Base-by-base conservation (phyloP, 2,797 vertebrate species). In the Acomys russatus region DNA sequence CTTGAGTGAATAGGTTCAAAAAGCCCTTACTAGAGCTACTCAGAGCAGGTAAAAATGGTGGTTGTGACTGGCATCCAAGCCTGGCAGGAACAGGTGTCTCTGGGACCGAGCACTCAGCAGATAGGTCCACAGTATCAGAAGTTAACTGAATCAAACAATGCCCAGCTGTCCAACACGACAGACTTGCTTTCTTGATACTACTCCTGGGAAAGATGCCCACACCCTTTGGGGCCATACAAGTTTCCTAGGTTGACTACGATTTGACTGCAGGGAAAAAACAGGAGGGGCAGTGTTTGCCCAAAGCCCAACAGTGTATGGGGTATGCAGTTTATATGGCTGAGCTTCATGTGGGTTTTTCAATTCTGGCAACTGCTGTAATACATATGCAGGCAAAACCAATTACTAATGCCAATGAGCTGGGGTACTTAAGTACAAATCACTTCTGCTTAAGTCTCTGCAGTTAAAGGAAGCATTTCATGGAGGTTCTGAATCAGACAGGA, bases 61-160 rank as follows among this genome's bases (percentile, higher is more conserved):
- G 9, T 61, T 51, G 22, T 17, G 20, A 9, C 38, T n/a, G 25
- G 30, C 14, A 70, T 14, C 35, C 38, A 68, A 38, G 20, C 20
- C 61, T 56, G 49, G n/a, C 23, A 20, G 28, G n/a, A 59, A 9
- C 23, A 33, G 15, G 10, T 25, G 4, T 25, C 23, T 20, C 3
- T 2, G 56, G 64, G 61, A 2, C 17, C 20, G 76, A 6, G 85
- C n/a, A 12, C 18, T 38, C 59, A 11, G 12, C 14, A 15, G 8
- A 3, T 4, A 7, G 35, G 9, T 9, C 6, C 14, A 33, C 23
- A 30, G 30, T 0, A 0, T 64, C 56, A 30, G 38, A 30, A 1
- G 3, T 28, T 23, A 64, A 78, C 12, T 49, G 49, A n/a, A 10
- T n/a, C 30, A 25, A 20, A 59, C 23, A 35, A 56, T 3, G 0